These are phyloP conservation scores for Elachura formosa DNA, from an alignment of 2,113 vertebrate genomes.

Conservation along the genomic window DNA sequence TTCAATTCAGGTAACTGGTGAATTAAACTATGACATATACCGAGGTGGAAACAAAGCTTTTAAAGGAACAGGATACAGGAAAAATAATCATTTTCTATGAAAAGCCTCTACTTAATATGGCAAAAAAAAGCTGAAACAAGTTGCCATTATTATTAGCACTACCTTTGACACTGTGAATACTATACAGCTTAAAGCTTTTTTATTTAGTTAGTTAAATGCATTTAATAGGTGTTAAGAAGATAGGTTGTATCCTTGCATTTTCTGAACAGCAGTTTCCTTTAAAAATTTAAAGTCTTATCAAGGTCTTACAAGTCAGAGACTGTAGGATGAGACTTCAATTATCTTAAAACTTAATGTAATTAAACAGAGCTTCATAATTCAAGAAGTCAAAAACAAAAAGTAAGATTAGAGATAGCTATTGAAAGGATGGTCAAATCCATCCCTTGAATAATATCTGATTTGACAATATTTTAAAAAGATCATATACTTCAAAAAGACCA, in stretches of 20 bases:
- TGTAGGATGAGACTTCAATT: background rate
- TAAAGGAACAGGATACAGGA: background rate
- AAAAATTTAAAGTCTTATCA: background rate
- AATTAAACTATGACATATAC: constrained; percentile 38
- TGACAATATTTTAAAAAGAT: background rate
- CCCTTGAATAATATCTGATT: background rate
- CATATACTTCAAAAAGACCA: background rate
- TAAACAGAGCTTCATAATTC: background rate
- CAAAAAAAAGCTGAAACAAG: background rate
- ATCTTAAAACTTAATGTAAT: background rate
- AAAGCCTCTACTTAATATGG: background rate
- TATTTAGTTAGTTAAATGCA: background rate
- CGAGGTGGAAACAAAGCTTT: background rate
- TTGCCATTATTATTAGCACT: background rate
- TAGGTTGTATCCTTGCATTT: background rate
- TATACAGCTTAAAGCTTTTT: background rate
- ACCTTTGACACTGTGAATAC: background rate
- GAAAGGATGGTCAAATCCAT: background rate
- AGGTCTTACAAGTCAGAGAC: background rate
- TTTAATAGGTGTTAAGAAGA: background rate
- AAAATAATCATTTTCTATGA: background rate
- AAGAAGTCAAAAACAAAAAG: background rate
- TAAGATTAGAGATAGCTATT: background rate
- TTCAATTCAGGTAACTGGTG: background rate
- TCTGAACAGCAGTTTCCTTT: background rate